These are phyloP conservation scores for Melipona beecheii DNA, from an alignment of 2,888 invertebrate genomes.

Conservation along the genomic window DNA sequence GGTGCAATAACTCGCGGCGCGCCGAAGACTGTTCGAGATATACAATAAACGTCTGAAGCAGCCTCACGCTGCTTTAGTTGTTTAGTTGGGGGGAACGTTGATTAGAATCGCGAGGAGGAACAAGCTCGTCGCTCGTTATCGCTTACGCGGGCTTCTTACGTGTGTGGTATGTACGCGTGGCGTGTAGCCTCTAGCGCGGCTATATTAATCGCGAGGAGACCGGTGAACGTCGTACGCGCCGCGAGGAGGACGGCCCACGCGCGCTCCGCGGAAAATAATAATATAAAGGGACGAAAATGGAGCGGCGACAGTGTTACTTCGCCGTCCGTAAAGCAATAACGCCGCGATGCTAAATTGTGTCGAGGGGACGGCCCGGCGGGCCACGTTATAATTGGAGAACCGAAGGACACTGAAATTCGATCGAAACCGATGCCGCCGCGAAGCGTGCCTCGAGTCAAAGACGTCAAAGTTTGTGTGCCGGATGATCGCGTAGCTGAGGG, in stretches of 20 bases:
- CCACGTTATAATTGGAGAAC: slow-evolving; percentile 52
- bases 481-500: too few relatives aligned
- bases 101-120: slow-evolving; percentile 13
- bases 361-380: background rate
- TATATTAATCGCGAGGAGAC: slow-evolving; percentile 44
- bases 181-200: slow-evolving; percentile 1
- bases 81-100: too few relatives aligned
- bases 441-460: too few relatives aligned
- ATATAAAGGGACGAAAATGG: slow-evolving; percentile 41
- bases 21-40: background rate
- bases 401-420: slow-evolving; percentile 20
- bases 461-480: too few relatives aligned
- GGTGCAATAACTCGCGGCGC: background rate
- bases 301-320: slow-evolving; percentile 55
- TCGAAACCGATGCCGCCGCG: background rate
- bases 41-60: background rate
- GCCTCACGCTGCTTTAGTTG: too few relatives aligned
- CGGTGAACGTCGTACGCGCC: slow-evolving; percentile 6
- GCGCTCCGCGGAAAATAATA: slow-evolving; percentile 45
- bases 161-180: background rate
- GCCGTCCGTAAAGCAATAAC: slow-evolving; percentile 30
- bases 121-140: slow-evolving; percentile 39
- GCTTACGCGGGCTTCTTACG: slow-evolving; percentile 4
- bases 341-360: slow-evolving; percentile 32
- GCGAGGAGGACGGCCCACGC: slow-evolving; percentile 40